These are phyloP conservation scores for Euglossa dilemma DNA, from an alignment of 1,140 invertebrate genomes.

Conservation along the genomic window DNA sequence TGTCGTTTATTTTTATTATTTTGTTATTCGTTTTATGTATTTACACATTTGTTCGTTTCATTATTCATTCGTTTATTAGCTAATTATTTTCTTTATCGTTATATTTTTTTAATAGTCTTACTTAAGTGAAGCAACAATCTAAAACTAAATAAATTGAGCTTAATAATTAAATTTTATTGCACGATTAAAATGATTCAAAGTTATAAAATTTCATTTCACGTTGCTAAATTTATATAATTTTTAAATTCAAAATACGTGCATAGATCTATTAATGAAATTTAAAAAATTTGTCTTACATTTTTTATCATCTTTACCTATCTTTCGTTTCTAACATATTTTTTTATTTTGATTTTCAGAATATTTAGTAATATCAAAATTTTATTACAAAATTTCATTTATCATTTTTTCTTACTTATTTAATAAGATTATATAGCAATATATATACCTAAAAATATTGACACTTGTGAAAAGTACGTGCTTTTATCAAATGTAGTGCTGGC, in stretches of 20 bases:
- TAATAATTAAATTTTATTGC: neutral
- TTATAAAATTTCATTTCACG: neutral
- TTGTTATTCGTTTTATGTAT: neutral
- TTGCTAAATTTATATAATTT: neutral
- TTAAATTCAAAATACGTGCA: neutral
- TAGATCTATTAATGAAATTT: neutral
- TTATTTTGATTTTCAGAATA: neutral
- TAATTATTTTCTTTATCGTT: neutral
- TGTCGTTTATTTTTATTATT: neutral
- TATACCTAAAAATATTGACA: neutral
- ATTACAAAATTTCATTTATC: neutral
- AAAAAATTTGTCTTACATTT: neutral
- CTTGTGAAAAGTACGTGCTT: neutral
- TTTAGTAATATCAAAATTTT: neutral
- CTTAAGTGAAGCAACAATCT: neutral
- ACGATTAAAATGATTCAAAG: neutral
- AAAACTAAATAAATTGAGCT: neutral
- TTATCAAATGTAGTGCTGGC: neutral
- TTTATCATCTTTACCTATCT: neutral
- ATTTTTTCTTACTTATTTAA: neutral
- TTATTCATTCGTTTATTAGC: neutral
- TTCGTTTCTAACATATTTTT: neutral
- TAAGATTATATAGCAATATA: neutral
- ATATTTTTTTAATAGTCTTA: neutral
- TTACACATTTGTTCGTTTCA: neutral